These are phyloP conservation scores for Tenthredo notha DNA, from an alignment of 2,888 invertebrate genomes.

Conservation along the genomic window DNA sequence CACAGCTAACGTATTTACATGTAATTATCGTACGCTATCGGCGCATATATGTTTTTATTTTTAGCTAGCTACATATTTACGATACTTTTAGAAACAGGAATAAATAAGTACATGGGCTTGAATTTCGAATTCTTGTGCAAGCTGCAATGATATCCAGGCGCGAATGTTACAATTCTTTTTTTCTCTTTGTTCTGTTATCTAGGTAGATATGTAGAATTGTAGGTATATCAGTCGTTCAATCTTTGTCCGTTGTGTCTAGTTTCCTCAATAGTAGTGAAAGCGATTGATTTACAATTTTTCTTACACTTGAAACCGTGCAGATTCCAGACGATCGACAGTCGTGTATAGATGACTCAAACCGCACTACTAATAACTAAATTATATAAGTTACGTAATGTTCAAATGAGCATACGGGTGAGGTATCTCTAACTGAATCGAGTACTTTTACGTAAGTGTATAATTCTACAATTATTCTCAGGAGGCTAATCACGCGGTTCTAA, in stretches of 20 bases:
- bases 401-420: background rate
- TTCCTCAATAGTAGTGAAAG: background rate
- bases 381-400: background rate
- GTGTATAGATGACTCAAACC: background rate
- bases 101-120: background rate
- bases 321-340: background rate
- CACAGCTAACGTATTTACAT: background rate
- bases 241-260: too few species aligned
- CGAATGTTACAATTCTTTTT: background rate
- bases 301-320: background rate
- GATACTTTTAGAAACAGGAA: background rate
- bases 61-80: background rate
- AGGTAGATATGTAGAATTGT: background rate
- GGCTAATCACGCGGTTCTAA: constrained; percentile 8
- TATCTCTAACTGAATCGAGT: background rate
- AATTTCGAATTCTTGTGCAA: background rate
- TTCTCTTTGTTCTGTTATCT: background rate
- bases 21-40: background rate
- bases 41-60: background rate
- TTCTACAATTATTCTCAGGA: background rate
- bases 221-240: background rate
- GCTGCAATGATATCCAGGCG: background rate
- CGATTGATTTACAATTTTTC: background rate
- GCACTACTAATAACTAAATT: background rate
- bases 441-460: background rate